Base-by-base conservation (phyloP, 1,140 invertebrate genomes). In the Hesperophylax magnus region DNA sequence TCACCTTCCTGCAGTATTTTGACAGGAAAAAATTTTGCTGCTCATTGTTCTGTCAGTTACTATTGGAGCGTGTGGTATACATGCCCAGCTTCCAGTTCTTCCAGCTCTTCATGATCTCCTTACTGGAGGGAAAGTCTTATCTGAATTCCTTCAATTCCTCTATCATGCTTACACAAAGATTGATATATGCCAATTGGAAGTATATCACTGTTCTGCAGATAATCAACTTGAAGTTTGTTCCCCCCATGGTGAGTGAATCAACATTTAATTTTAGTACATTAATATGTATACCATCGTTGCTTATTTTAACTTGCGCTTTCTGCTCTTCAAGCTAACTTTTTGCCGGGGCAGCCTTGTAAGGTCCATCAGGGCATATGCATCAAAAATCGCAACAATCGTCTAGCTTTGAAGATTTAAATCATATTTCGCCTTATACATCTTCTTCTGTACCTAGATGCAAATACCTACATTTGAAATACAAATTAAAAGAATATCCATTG, bases 71-170 rank as follows among this genome's bases (percentile, higher is more conserved):
- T 84, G 85, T 94, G 2, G 84, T 94, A 14, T 95, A 93, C 86
- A 93, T 93, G 0, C 94, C 94, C 4, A 85, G 93, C 9, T 94
- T 93, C 86, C 93, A 94, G 88, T 91, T 91, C 39, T 91, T 95
- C 56, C 92, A 92, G 3, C 86, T 95, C 0, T 95, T 94, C 84
- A 92, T 92, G 63, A 84, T 95, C 1, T 91, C 94, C 1, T 86
- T 93, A 81, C 92, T 95, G 78, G 94, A 95, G 90, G 93, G 94
- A 56, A 95, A 94, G 85, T 90, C 91, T 17, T 93, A 94, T 81
- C 85, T 88, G 53, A 86, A 88, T 9, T 92, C 94, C 7, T 27
- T 91, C 1, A 88, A 91, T 84, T 92, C 94, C 81, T 84, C 94
- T 18, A 86, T 91, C 83, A 90, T 89, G 54, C 84, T 95, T 2